A percentile compares a stretch with the other conserved stretches of the same genome.
Evolutionary conservation across 64 coral and sea anemone species (phyloP).

Genomic region (Stichodactyla mertensii): DNA sequence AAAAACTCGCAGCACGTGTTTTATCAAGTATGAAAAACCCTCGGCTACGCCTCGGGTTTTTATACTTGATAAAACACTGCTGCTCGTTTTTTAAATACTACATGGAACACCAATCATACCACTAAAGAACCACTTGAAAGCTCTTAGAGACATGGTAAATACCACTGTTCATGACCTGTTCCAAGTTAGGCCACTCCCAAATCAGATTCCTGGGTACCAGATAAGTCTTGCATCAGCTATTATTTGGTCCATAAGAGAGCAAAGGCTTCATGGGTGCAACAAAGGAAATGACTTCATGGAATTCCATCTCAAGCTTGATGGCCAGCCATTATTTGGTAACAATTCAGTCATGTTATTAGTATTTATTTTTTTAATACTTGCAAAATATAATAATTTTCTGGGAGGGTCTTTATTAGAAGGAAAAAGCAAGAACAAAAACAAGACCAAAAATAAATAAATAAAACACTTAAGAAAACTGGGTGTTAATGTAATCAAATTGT

Average conservation of each 20-base stretch:
- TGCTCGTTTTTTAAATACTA: too few species aligned
- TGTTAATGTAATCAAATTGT: not conserved
- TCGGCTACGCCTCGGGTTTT: too few species aligned
- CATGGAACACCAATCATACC: constrained; percentile 9
- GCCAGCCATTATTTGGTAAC: constrained; percentile 36
- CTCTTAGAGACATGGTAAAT: not conserved
- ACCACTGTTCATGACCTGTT: not conserved
- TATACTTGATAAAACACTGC: too few species aligned
- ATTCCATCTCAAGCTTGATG: constrained; percentile 36
- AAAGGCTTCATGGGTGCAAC: constrained; percentile 9
- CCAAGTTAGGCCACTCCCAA: not conserved
- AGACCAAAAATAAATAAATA: too few species aligned
- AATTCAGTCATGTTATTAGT: not conserved
- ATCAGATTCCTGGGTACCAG: not conserved
- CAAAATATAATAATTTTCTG: not conserved
- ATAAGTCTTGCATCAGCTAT: not conserved
- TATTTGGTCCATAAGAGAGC: constrained; percentile 25
- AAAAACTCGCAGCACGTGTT: too few species aligned
- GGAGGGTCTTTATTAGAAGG: not conserved
- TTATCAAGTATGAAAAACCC: too few species aligned
- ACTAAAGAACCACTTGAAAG: constrained; percentile 11
- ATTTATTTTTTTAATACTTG: not conserved
- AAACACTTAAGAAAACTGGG: not conserved
- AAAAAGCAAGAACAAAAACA: not conserved
- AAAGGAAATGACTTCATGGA: constrained; percentile 3